These are phyloP conservation scores for Meles meles DNA, from an alignment of 2,113 vertebrate genomes.

Conservation along the genomic window DNA sequence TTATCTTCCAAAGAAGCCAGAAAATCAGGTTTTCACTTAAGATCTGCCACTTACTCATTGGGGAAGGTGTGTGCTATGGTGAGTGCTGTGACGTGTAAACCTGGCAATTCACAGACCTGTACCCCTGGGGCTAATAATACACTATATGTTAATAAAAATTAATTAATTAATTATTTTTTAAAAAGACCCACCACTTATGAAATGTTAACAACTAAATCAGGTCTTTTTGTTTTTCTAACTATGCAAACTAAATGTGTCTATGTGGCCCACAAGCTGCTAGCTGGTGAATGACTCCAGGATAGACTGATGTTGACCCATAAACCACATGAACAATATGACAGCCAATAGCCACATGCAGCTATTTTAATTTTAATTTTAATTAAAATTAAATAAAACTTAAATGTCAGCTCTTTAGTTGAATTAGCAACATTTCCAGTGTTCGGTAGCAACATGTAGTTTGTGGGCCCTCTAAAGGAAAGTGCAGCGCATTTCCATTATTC, in stretches of 20 bases:
- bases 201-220: neutral
- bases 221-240: neutral
- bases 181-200: neutral
- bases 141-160: too few species aligned
- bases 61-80: too few species aligned
- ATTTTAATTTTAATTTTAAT: neutral
- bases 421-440: neutral
- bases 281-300: neutral
- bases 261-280: neutral
- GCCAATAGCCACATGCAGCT: neutral
- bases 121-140: too few species aligned
- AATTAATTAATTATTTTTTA: too few species aligned
- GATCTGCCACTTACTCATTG: neutral
- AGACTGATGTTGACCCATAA: neutral
- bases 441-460: neutral
- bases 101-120: too few species aligned
- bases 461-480: neutral
- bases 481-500: neutral
- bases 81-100: too few species aligned
- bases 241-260: neutral
- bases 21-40: neutral
- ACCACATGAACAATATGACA: neutral
- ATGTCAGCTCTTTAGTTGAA: neutral
- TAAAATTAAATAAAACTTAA: neutral
- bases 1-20: neutral